Evolutionary conservation across 2,797 vertebrate genomes (phyloP), one percentile per base, ranked within the genome.

Genomic region (Sebastolobus alascanus): DNA sequence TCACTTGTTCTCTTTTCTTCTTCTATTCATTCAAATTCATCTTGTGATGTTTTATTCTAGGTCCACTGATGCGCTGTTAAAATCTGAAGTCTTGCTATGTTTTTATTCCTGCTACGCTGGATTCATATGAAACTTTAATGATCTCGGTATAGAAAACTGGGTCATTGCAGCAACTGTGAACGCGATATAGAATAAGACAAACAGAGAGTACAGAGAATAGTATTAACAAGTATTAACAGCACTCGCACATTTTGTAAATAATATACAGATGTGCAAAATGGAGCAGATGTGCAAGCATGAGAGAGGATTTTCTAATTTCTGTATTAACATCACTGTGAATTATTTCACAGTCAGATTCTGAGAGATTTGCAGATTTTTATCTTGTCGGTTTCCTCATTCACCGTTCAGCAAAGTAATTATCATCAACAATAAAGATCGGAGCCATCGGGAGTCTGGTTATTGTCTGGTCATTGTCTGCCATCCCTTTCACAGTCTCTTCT

Each of bases 51-150:
- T 85, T 85, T 84, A 78, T 83, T 84, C 73, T 59, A 11, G 38
- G 43, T 77, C 74, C 59, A 79, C 50, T 60, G 76, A 84, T 37
- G 72, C 27, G 1, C 71, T 71, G 63, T 80, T 84, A 84, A 89
- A 88, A 72, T 66, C 55, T 56, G 67, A 87, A 87, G 66, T 22
- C 66, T 83, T 77, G 70, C 67, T 86, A 66, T 80, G 72, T 84
- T 82, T 90, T 77, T 72, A 84, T 87, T 79, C 90, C 83, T 50
- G n/a, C 35, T 68, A 70, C 74, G 59, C 74, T 79, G 68, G 37
- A 86, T 82, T 89, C 68, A 64, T 25, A 90, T 93, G 77, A 89
- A 91, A 88, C 60, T 85, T 92, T 92, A 88, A 93, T 90, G 84
- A 84, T 85, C 69, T 89, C 78, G 83, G 63, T 76, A 68, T 68